Evolutionary conservation across 2,797 vertebrate genomes (phyloP).

Genomic region (Chromis chromis): DNA sequence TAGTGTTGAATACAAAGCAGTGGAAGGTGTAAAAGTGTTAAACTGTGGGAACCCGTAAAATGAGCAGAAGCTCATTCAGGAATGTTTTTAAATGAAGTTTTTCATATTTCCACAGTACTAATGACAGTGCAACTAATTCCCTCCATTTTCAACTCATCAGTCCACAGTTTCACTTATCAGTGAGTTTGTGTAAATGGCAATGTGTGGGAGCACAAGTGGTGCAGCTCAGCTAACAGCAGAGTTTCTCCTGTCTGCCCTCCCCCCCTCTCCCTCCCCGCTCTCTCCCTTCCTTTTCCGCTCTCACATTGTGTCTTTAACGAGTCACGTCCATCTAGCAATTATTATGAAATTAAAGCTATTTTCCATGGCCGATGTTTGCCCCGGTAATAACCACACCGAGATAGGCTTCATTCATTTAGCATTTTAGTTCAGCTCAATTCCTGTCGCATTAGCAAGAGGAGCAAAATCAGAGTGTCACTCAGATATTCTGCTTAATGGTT

Average conservation of each 20-base stretch:
- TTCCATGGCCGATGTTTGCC: slow-evolving; percentile 81
- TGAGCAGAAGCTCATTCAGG: slow-evolving; percentile 10
- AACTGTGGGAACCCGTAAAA: slow-evolving; percentile 33
- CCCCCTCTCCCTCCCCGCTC: not conserved
- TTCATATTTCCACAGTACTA: slow-evolving; percentile 36
- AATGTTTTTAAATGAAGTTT: slow-evolving; percentile 49
- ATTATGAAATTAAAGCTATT: slow-evolving; percentile 87
- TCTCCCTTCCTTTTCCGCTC: slow-evolving; percentile 25
- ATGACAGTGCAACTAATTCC: slow-evolving; percentile 49
- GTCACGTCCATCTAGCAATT: slow-evolving; percentile 83
- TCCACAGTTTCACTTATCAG: slow-evolving; percentile 41
- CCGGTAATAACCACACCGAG: slow-evolving; percentile 79
- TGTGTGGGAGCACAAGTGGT: slow-evolving; percentile 48
- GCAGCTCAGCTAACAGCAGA: slow-evolving; percentile 38
- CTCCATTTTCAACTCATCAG: slow-evolving; percentile 49
- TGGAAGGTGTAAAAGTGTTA: slow-evolving; percentile 17
- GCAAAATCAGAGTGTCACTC: slow-evolving; percentile 93
- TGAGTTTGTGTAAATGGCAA: slow-evolving; percentile 49
- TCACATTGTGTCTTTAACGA: slow-evolving; percentile 77
- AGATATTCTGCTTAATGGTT: slow-evolving; percentile 86
- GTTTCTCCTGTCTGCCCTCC: slow-evolving; percentile 16
- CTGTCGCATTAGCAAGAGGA: slow-evolving; percentile 89
- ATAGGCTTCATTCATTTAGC: slow-evolving; percentile 86
- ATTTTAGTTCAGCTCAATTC: slow-evolving; percentile 91
- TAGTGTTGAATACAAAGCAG: slow-evolving; percentile 40